Conservation (phyloP, 2,888 invertebrate species). For the Hypomecis punctinalis region DNA sequence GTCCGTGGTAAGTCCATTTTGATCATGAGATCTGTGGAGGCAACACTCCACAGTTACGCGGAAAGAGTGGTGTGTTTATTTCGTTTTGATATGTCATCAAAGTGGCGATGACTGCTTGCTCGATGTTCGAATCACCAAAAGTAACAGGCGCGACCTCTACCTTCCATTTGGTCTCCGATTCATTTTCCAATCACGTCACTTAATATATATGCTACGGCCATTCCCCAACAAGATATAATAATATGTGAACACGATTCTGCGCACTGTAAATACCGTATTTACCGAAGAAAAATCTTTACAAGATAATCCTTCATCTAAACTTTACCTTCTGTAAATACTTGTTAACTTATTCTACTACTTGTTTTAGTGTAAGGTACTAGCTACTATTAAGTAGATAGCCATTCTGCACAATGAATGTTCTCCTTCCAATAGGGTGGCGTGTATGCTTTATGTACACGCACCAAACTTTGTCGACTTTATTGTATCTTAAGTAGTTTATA, state of each 20-base stretch:
- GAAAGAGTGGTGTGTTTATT: no score
- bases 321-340: constrained; percentile 52
- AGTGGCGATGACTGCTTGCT: no score
- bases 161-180: neutral
- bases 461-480: neutral
- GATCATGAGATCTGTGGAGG: no score
- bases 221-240: neutral
- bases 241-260: neutral
- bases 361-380: constrained; percentile 41
- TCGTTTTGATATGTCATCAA: no score
- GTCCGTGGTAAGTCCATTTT: no score
- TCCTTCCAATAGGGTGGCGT: constrained; percentile 42
- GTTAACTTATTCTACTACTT: constrained; percentile 53
- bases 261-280: neutral
- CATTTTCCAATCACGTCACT: neutral
- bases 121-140: neutral
- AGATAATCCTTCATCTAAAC: neutral
- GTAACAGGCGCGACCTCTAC: constrained; percentile 2
- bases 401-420: constrained; percentile 34
- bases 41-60: no score
- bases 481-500: constrained; percentile 1
- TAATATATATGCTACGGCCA: neutral
- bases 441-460: constrained; percentile 25
- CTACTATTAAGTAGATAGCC: constrained; percentile 33
- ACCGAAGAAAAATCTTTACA: neutral